These are phyloP conservation scores for Falco cherrug DNA, from an alignment of 2,797 vertebrate species.

Conservation along the genomic window DNA sequence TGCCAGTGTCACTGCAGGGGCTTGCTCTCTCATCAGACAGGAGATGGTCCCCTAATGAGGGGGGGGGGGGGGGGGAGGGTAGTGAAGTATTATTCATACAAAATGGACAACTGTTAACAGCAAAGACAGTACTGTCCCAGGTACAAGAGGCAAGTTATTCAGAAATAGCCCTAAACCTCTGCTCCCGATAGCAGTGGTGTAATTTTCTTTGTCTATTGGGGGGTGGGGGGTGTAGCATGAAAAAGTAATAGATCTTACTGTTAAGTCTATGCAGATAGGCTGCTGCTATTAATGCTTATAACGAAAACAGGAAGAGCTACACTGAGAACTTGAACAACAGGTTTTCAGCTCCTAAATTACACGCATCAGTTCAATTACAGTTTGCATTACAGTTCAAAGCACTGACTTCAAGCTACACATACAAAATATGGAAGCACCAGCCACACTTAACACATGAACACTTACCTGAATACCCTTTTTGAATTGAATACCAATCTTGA, in stretches of 20 bases:
- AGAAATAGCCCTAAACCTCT: neutral
- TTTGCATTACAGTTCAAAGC: neutral
- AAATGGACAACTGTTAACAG: neutral
- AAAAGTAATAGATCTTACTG: neutral
- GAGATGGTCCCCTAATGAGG: slow-evolving; percentile 41
- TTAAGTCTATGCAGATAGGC: neutral
- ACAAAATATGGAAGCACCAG: neutral
- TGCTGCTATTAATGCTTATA: neutral
- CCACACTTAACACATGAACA: neutral
- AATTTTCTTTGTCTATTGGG: accelerated
- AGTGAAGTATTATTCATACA: neutral
- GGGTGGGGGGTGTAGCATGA: neutral
- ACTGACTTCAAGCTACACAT: neutral
- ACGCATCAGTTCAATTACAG: neutral
- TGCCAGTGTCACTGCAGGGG: neutral
- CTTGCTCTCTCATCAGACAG: neutral
- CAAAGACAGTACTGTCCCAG: neutral
- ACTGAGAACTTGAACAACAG: neutral
- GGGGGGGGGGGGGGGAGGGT: too few relatives aligned
- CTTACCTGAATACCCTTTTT: neutral
- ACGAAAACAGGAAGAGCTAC: neutral
- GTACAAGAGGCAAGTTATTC: neutral
- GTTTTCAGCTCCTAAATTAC: neutral
- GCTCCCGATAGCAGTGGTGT: neutral
- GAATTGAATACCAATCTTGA: too few relatives aligned